These are phyloP conservation scores for Argyresthia goedartella DNA, from an alignment of 2,888 invertebrate genomes.

Conservation along the genomic window DNA sequence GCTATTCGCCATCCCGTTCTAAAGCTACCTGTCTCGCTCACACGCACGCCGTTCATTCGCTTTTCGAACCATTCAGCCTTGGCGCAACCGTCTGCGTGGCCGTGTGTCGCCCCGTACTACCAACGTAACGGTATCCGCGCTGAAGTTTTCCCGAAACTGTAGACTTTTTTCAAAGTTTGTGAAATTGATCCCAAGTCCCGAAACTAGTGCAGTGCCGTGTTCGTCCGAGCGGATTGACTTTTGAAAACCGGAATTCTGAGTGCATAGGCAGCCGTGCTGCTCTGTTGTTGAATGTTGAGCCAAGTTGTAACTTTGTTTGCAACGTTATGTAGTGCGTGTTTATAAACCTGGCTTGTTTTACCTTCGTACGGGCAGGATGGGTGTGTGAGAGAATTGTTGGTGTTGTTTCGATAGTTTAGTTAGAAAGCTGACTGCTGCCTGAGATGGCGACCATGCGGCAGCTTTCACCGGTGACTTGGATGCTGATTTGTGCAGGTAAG, in stretches of 20 bases:
- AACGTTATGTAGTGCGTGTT: too few species aligned
- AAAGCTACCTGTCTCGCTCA: not conserved
- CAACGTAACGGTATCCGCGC: conserved; percentile 4
- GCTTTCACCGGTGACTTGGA: conserved; percentile 60
- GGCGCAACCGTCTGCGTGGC: not conserved
- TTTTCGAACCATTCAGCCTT: not conserved
- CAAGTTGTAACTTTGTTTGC: too few species aligned
- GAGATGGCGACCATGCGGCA: conserved; percentile 50
- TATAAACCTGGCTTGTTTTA: too few species aligned
- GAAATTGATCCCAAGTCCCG: not conserved
- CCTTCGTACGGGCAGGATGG: not conserved
- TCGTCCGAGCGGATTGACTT: not conserved
- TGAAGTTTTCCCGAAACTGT: not conserved
- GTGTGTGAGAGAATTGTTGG: conserved; percentile 2
- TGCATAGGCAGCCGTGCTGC: not conserved
- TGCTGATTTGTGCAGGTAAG: conserved; percentile 66
- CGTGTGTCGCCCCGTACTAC: not conserved
- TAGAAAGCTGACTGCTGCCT: conserved; percentile 40
- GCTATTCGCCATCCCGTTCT: not conserved
- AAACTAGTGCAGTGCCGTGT: not conserved
- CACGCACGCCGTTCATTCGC: conserved; percentile 1
- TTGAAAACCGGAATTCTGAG: not conserved
- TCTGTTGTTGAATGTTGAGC: not conserved
- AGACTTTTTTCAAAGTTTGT: not conserved
- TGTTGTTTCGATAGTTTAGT: conserved; percentile 26